Conservation (phyloP, 92 coral and sea anemone genomes). For the Montipora capitata region DNA sequence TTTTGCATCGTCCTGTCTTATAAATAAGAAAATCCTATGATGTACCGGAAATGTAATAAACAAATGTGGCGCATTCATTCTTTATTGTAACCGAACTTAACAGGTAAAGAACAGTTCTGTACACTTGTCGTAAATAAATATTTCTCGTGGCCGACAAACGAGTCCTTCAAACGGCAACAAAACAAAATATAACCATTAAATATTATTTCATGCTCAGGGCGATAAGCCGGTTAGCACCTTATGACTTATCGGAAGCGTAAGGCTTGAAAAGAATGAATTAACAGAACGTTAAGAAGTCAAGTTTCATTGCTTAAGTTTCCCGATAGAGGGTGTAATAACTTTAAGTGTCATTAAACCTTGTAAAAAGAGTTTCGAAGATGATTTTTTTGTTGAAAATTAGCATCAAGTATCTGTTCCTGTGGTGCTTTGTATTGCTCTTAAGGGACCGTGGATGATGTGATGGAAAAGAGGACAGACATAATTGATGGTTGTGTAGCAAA, state of each 20-base stretch:
- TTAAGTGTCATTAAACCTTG: too few species aligned
- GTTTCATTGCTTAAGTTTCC: too few species aligned
- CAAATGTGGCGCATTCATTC: not conserved
- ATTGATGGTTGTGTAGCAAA: not conserved
- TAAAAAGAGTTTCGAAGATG: too few species aligned
- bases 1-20: not conserved
- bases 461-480: not conserved
- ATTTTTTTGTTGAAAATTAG: too few species aligned
- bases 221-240: not conserved
- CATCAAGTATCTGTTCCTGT: too few species aligned
- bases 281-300: too few species aligned
- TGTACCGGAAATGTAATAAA: not conserved
- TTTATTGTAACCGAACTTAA: not conserved
- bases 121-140: not conserved
- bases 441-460: too few species aligned
- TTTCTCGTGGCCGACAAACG: conserved; percentile 23
- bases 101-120: not conserved
- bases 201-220: not conserved
- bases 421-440: too few species aligned
- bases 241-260: too few species aligned
- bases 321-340: too few species aligned
- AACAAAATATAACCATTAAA: conserved; percentile 13
- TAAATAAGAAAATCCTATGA: not conserved
- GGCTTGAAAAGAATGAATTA: too few species aligned
- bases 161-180: conserved; percentile 30